Evolutionary conservation across 2,797 vertebrate genomes (phyloP), one percentile per base, ranked within the genome.

Genomic region (Cuniculus paca): DNA sequence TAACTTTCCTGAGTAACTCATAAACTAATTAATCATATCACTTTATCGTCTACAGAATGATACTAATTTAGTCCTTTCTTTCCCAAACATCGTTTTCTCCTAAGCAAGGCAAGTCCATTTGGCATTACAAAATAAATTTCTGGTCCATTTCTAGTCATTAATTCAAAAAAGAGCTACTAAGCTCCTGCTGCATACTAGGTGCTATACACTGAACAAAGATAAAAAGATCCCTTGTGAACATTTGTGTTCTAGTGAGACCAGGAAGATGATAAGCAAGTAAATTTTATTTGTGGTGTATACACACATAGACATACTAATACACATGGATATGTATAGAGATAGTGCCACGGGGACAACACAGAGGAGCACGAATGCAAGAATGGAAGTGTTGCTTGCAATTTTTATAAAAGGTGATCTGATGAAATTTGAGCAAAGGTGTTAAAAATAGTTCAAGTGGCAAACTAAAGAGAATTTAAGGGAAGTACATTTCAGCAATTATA

Each of bases 401-500:
- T 90, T 88, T 95, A 60, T 58, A 56, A 68, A 77, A 20, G 17
- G 4, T 72, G 86, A 31, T 95, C 28, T 63, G 16, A n/a, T 94
- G 28, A 92, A 75, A 91, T 85, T 88, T 94, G 84, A 85, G 28
- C 50, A 75, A 52, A 80, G 12, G 70, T 19, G 5, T 22, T 54
- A 54, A 3, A 92, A 81, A 92, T 77, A 8, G 24, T 42, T 70
- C 19, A 39, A 39, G 28, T 52, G 50, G 50, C 60, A 83, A 93
- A 77, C 58, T 81, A 72, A 20, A 83, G 45, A 89, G 36, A 83
- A 82, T 58, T 61, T 58, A 54, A 45, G 36, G 39, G 39, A 91
- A 65, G 63, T 94, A 58, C 26, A 77, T 95, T 90, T 95, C 36
- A 77, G 92, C 28, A 89, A 50, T 82, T 92, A 92, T 92, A 92